Evolutionary conservation across 1,140 invertebrate genomes (phyloP), one percentile per base, ranked within the genome.

Genomic region (Spodoptera frugiperda): DNA sequence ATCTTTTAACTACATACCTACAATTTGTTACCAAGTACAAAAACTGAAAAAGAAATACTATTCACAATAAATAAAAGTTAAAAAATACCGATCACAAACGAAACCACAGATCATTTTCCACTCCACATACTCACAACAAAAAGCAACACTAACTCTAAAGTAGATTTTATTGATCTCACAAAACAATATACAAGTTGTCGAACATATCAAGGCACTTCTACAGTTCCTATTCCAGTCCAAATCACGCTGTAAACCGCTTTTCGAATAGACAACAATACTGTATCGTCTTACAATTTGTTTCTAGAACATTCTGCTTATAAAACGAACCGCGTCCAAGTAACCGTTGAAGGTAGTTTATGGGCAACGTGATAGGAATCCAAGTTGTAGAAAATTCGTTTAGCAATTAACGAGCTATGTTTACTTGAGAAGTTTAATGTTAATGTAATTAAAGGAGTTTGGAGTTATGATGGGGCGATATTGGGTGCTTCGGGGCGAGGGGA

Each of bases 371-470:
- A 21, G 14, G 83, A 81, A 82, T 84, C 51, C 76, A 80, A 72
- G 78, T 68, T 44, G 48, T 53, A 76, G 77, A 76, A 84, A 83
- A 83, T 80, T 83, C 78, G 79, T 49, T 75, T 72, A 39, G 79
- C 80, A 87, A 87, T 87, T 86, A 86, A 83, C 79, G 68, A 70
- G 57, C 65, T 33, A 67, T 71, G 63, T 76, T 80, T 77, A 54
- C 79, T 76, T 83, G 75, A 75, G 78, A 78, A 84, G 78, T 82
- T 79, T 51, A 83, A 82, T 82, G 80, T 81, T 81, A 84, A 84
- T 84, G 82, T 82, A 84, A 86, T 86, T 84, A 82, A 77, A 76
- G 68, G 76, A 73, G 19, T 59, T 73, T 10, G 44, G 46, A 73
- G 44, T 73, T 73, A 73, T 61, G 65, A 80, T 68, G 65, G 49